phyloP scores from a whole-genome alignment of 35 echinoderm and acorn worm genomes.

The Lytechinus variegatus region DNA sequence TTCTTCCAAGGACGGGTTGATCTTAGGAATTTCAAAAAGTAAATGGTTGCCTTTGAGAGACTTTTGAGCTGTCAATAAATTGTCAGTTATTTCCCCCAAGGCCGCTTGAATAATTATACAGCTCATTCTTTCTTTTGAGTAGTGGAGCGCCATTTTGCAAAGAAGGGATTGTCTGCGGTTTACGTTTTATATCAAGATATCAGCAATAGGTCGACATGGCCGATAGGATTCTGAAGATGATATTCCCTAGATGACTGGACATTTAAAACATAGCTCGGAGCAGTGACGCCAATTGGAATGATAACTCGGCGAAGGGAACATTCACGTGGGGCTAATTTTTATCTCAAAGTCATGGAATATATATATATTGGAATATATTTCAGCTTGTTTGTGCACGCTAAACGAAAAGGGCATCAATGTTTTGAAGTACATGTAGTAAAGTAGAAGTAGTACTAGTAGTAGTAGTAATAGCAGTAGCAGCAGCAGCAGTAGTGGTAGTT shows the following conservation, averaged over 20 bases:
- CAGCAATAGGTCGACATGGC: not conserved
- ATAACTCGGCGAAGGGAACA: not conserved
- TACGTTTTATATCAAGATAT: not conserved
- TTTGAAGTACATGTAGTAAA: no score
- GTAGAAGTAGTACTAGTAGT: no score
- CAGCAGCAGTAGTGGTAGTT: no score
- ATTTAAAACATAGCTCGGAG: not conserved
- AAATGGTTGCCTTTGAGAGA: not conserved
- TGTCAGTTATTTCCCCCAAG: not conserved
- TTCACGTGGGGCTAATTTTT: not conserved
- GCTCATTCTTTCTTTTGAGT: not conserved
- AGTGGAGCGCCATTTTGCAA: not conserved
- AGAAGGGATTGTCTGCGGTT: not conserved
- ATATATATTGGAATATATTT: no score
- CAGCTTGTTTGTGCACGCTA: no score
- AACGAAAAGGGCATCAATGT: no score
- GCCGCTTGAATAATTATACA: not conserved
- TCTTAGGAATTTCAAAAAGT: not conserved
- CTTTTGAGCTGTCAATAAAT: not conserved
- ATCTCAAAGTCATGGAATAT: no score
- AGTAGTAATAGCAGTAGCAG: no score
- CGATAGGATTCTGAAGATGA: not conserved
- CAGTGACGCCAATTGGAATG: not conserved
- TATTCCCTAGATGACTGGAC: not conserved
- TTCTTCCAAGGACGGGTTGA: not conserved